Conservation (phyloP, 2,888 invertebrate species). For the Epirrhoe tristata region DNA sequence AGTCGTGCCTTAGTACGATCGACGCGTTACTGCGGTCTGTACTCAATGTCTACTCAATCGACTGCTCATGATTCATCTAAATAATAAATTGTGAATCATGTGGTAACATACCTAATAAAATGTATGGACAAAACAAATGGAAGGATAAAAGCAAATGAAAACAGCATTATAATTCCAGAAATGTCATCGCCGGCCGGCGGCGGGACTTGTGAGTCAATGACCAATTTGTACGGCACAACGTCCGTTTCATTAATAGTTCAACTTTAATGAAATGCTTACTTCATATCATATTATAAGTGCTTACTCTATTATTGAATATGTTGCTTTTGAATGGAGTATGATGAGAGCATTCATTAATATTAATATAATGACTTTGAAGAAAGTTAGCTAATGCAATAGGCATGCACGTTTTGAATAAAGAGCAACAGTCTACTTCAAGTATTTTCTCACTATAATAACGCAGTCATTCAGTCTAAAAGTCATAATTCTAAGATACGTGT, state of each 20-base stretch:
- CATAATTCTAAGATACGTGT: constrained; percentile 1
- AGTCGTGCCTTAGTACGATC: constrained; percentile 61
- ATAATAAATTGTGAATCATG: constrained; percentile 76
- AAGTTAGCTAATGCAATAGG: constrained; percentile 30
- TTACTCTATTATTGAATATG: constrained; percentile 38
- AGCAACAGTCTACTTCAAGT: constrained; percentile 17
- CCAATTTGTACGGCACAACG: constrained; percentile 58
- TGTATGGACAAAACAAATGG: constrained; percentile 49
- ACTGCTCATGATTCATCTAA: constrained; percentile 75
- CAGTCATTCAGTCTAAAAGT: neutral
- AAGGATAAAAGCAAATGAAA: constrained; percentile 57
- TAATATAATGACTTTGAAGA: constrained; percentile 40
- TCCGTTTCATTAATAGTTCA: constrained; percentile 51
- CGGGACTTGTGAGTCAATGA: constrained; percentile 59
- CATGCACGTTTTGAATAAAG: constrained; percentile 24
- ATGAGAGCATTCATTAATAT: constrained; percentile 43
- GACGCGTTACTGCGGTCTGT: constrained; percentile 71
- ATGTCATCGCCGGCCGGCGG: constrained; percentile 43
- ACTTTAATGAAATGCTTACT: constrained; percentile 46
- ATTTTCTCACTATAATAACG: neutral
- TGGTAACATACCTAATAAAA: constrained; percentile 61
- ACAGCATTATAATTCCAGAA: constrained; percentile 66
- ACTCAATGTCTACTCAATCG: constrained; percentile 75
- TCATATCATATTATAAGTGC: constrained; percentile 33
- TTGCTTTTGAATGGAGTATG: constrained; percentile 39